Conservation (phyloP, 30 jellyfish, hydroid and myxozoan genomes). For the Chrysaora quinquecirrha region DNA sequence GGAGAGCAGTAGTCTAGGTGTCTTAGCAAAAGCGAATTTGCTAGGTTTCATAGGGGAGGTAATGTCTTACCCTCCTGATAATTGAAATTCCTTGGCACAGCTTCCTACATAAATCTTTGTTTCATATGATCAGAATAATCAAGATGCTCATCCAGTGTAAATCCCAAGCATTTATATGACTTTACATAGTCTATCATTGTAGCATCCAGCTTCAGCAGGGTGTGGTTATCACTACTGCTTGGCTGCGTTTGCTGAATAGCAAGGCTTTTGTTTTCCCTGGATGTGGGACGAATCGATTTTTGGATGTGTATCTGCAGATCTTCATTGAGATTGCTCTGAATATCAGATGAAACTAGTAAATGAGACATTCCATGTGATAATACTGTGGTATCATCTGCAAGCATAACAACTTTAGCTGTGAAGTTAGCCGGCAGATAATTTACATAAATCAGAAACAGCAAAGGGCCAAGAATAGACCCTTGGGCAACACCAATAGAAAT, state of each 20-base stretch:
- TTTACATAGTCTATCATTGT: slow-evolving; percentile 10
- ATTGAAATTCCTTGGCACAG: slow-evolving; percentile 14
- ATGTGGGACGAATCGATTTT: slow-evolving; percentile 6
- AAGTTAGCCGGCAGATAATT: not conserved
- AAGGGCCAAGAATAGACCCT: slow-evolving; percentile 44
- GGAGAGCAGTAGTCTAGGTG: slow-evolving; percentile 38
- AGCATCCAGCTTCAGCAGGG: slow-evolving; percentile 10
- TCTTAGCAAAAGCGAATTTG: slow-evolving; percentile 31
- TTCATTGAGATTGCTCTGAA: not conserved
- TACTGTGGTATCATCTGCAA: slow-evolving; percentile 34
- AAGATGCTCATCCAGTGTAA: slow-evolving; percentile 17
- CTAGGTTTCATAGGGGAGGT: not conserved
- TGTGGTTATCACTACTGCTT: not conserved
- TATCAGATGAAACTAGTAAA: not conserved
- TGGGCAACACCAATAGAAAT: slow-evolving; percentile 50
- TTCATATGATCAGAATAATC: slow-evolving; percentile 17
- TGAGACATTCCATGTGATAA: not conserved
- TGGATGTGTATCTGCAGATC: not conserved
- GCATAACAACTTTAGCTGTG: not conserved
- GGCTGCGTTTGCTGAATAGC: slow-evolving; percentile 27
- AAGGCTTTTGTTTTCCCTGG: slow-evolving; percentile 25
- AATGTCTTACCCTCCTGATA: not conserved
- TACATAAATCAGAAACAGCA: slow-evolving; percentile 20
- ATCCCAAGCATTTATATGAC: slow-evolving; percentile 36
- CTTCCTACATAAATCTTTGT: slow-evolving; percentile 28